These are phyloP conservation scores for Philereme vetulata DNA, from an alignment of 2,888 invertebrate species.

Conservation along the genomic window DNA sequence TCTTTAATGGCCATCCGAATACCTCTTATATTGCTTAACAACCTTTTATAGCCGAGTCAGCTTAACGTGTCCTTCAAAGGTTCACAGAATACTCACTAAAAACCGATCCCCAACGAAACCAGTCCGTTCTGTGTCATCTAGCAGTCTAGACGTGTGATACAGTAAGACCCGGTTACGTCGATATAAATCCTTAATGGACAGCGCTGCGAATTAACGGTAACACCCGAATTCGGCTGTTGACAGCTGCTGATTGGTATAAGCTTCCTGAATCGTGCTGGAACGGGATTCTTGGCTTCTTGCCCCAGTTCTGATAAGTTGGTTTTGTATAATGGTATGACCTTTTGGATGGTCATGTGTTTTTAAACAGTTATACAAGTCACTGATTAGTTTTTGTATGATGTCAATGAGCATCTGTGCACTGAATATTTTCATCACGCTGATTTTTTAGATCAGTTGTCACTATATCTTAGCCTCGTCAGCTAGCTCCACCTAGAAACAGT, in stretches of 20 bases:
- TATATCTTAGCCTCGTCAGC: too few relatives aligned
- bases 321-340: constrained; percentile 11
- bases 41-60: too few relatives aligned
- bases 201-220: constrained; percentile 66
- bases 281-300: constrained; percentile 20
- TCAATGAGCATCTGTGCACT: too few relatives aligned
- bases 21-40: too few relatives aligned
- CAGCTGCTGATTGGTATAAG: constrained; percentile 29
- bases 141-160: constrained; percentile 38
- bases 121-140: constrained; percentile 21
- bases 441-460: too few relatives aligned
- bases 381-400: too few relatives aligned
- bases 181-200: constrained; percentile 61
- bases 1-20: too few relatives aligned
- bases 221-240: constrained; percentile 65
- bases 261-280: constrained; percentile 24
- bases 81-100: too few relatives aligned
- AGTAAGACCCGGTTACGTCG: constrained; percentile 74
- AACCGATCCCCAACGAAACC: not conserved
- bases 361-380: too few relatives aligned
- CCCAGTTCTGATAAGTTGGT: constrained; percentile 12
- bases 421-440: too few relatives aligned
- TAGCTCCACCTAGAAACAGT: too few relatives aligned
- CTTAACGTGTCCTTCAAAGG: too few relatives aligned
- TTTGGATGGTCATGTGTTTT: not conserved